Evolutionary conservation across 2,888 invertebrate species (phyloP).

Genomic region (Ecliptopera silaceata): DNA sequence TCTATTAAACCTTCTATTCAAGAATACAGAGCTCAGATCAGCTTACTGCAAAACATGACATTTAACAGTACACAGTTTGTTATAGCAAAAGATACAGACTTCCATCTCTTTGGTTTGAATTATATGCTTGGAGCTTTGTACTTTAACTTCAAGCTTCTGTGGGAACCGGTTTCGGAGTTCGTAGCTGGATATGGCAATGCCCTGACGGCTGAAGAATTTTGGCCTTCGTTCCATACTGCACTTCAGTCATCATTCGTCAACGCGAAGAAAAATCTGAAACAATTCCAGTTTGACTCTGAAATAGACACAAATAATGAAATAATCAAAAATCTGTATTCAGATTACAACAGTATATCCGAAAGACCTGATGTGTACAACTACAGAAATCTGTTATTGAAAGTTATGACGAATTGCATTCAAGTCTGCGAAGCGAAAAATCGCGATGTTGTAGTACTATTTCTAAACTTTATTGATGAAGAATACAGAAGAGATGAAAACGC

Average conservation of each 20-base stretch:
- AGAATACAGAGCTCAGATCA: conserved; percentile 90
- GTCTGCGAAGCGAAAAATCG: conserved; percentile 91
- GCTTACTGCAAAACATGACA: conserved; percentile 88
- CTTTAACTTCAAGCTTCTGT: conserved; percentile 93
- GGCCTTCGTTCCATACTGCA: conserved; percentile 86
- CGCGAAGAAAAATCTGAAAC: conserved; percentile 63
- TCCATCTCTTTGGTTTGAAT: conserved; percentile 86
- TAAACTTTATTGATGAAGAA: conserved; percentile 89
- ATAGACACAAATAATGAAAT: conserved; percentile 55
- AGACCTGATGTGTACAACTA: conserved; percentile 89
- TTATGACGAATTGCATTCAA: conserved; percentile 88
- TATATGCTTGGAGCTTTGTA: conserved; percentile 93
- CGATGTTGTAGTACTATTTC: conserved; percentile 90
- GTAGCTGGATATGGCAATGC: conserved; percentile 89
- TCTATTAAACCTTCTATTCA: conserved; percentile 87
- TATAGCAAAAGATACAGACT: conserved; percentile 81
- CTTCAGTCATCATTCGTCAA: conserved; percentile 79
- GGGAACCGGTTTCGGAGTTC: conserved; percentile 92
- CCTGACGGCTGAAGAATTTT: conserved; percentile 85
- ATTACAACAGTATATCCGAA: conserved; percentile 73
- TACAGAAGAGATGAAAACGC: conserved; percentile 69
- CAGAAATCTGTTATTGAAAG: conserved; percentile 91
- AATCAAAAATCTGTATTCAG: conserved; percentile 61
- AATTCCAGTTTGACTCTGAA: conserved; percentile 64
- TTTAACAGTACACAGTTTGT: conserved; percentile 84